Percentiles rank a stretch among this genome's conserved stretches.
Conservation (phyloP, 2,888 invertebrate genomes). For the Phymatocera aterrima region DNA sequence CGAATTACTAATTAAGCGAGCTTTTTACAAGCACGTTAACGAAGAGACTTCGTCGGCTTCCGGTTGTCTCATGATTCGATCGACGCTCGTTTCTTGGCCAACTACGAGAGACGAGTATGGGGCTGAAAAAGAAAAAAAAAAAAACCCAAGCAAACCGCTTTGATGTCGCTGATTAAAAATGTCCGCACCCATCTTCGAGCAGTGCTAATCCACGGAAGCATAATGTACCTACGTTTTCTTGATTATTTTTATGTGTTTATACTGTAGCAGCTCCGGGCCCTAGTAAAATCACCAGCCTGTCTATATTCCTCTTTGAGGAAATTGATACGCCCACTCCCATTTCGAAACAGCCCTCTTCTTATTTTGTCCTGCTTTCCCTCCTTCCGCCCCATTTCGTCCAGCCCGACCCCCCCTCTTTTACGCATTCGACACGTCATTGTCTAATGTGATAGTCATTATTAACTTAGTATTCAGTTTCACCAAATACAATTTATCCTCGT, state of each 20-base stretch:
- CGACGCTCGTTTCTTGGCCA: constrained; percentile 54
- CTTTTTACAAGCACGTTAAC: constrained; percentile 56
- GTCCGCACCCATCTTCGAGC: constrained; percentile 47
- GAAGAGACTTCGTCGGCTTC: constrained; percentile 61
- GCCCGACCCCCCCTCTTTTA: neutral
- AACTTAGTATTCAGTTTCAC: neutral
- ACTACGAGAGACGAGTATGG: constrained; percentile 44
- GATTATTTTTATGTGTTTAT: constrained; percentile 39
- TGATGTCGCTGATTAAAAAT: constrained; percentile 74
- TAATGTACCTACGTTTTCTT: constrained; percentile 18
- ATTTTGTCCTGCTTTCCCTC: neutral
- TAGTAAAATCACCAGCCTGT: neutral
- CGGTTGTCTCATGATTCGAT: constrained; percentile 66
- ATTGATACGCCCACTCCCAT: constrained; percentile 31
- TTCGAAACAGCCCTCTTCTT: neutral
- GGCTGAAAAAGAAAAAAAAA: neutral
- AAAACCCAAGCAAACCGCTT: constrained; percentile 57
- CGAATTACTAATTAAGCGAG: constrained; percentile 39
- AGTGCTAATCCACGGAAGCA: constrained; percentile 40
- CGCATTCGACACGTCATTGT: neutral
- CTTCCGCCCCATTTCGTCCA: neutral
- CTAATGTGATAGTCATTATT: constrained; percentile 1
- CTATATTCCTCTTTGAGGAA: constrained; percentile 24
- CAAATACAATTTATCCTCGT: too few relatives aligned
- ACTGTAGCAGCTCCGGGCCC: constrained; percentile 2